These are phyloP conservation scores for Drosophila peninsularis DNA, from an alignment of 2,888 invertebrate genomes.

Conservation along the genomic window DNA sequence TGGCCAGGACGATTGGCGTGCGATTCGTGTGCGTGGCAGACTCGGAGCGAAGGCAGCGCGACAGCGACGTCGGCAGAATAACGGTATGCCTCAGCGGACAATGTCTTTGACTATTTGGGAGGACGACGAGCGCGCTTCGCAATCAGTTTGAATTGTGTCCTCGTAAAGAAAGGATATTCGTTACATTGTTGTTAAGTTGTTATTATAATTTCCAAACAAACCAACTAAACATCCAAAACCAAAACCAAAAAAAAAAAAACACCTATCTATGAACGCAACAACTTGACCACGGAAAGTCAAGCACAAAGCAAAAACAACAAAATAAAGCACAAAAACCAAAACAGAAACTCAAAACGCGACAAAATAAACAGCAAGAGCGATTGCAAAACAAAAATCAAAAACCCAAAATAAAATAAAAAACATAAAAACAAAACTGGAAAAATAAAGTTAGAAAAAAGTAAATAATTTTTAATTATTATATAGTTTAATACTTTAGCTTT, in stretches of 20 bases:
- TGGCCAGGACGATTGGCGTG: slow-evolving; percentile 14
- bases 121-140: slow-evolving; percentile 82
- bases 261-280: slow-evolving; percentile 48
- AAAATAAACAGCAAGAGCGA: slow-evolving; percentile 28
- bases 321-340: slow-evolving; percentile 14
- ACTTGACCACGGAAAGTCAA: slow-evolving; percentile 50
- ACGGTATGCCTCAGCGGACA: slow-evolving; percentile 57
- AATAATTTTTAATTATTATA: slow-evolving; percentile 7
- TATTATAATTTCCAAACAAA: slow-evolving; percentile 84
- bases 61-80: slow-evolving; percentile 77
- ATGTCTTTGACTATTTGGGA: slow-evolving; percentile 83
- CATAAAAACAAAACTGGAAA: slow-evolving; percentile 21
- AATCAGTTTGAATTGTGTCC: slow-evolving; percentile 85
- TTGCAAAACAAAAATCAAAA: slow-evolving; percentile 14
- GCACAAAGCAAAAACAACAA: slow-evolving; percentile 42
- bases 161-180: slow-evolving; percentile 85
- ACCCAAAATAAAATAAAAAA: slow-evolving; percentile 18
- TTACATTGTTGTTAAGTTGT: slow-evolving; percentile 85
- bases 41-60: slow-evolving; percentile 50
- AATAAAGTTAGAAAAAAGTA: slow-evolving; percentile 20
- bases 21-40: slow-evolving; percentile 53
- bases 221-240: slow-evolving; percentile 68
- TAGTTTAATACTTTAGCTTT: background rate
- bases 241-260: slow-evolving; percentile 41
- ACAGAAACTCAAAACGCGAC: slow-evolving; percentile 26